Conservation (phyloP, 2,797 vertebrate genomes). For the Prunella strophiata region DNA sequence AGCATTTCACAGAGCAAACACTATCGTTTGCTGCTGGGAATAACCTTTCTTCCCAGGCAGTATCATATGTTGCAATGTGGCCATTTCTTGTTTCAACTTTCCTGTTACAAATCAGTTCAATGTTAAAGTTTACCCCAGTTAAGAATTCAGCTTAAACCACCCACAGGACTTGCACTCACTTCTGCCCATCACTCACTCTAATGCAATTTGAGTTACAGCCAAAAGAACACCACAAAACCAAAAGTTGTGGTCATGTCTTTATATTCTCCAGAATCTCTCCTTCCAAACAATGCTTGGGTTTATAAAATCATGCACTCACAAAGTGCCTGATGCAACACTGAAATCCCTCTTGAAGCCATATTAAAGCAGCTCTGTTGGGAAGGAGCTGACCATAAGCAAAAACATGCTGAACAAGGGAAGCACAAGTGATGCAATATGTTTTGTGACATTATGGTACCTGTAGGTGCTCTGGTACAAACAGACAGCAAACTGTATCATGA, state of each 20-base stretch:
- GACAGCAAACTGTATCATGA: not conserved
- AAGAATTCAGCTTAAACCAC: not conserved
- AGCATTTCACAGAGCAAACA: not conserved
- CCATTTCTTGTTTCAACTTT: not conserved
- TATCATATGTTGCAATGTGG: rapidly evolving
- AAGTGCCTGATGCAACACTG: not conserved
- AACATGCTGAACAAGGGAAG: not conserved
- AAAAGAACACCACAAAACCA: not conserved
- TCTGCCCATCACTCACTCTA: not conserved
- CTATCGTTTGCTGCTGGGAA: not conserved
- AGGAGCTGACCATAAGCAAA: not conserved
- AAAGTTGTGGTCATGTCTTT: rapidly evolving
- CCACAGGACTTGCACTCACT: not conserved
- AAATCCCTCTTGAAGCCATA: not conserved
- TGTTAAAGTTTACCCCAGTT: not conserved
- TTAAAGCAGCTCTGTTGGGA: not conserved
- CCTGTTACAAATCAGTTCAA: not conserved
- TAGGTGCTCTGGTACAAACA: not conserved
- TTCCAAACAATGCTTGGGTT: not conserved
- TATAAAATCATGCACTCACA: not conserved
- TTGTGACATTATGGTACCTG: not conserved
- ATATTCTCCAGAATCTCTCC: not conserved
- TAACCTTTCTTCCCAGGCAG: not conserved
- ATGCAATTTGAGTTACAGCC: not conserved
- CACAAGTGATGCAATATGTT: not conserved